A percentile compares a stretch with the other conserved stretches of the same genome.
phyloP scores from a whole-genome alignment of 2,113 vertebrate species.

The Leptodactylus fuscus region DNA sequence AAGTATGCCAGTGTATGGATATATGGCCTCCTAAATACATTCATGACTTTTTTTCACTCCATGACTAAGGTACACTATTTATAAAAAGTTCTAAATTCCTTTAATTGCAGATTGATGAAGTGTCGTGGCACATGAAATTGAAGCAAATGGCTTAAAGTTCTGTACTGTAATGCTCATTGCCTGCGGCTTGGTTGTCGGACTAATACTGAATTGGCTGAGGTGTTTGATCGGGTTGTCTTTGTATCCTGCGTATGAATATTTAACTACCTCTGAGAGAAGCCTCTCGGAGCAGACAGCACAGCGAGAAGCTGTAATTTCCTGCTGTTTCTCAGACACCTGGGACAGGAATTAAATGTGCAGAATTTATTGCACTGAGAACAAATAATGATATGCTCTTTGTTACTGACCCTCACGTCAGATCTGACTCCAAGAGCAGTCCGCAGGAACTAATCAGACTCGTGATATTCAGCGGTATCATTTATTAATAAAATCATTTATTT shows the following conservation, averaged over 20 bases:
- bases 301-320: conserved; percentile 30
- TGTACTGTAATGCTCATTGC: conserved; percentile 18
- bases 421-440: background rate
- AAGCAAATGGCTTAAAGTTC: conserved; percentile 7
- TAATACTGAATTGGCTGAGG: conserved; percentile 50
- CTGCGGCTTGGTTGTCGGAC: conserved; percentile 45
- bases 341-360: conserved; percentile 41
- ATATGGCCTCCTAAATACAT: too few species aligned
- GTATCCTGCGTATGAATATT: conserved; percentile 52
- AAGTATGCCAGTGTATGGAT: too few species aligned
- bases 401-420: background rate
- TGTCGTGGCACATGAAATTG: conserved; percentile 18
- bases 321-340: conserved; percentile 41
- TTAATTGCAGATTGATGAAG: conserved; percentile 4
- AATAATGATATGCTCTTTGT: conserved; percentile 31
- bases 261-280: conserved; percentile 46
- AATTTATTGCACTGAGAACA: conserved; percentile 34
- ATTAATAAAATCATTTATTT: background rate
- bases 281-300: conserved; percentile 25
- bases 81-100: background rate
- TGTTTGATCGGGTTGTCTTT: conserved; percentile 52
- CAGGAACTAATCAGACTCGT: background rate
- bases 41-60: background rate
- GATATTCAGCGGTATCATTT: background rate
- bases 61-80: background rate